Evolutionary conservation across 2,797 vertebrate species (phyloP).

Genomic region (Rhinoraja longicauda): DNA sequence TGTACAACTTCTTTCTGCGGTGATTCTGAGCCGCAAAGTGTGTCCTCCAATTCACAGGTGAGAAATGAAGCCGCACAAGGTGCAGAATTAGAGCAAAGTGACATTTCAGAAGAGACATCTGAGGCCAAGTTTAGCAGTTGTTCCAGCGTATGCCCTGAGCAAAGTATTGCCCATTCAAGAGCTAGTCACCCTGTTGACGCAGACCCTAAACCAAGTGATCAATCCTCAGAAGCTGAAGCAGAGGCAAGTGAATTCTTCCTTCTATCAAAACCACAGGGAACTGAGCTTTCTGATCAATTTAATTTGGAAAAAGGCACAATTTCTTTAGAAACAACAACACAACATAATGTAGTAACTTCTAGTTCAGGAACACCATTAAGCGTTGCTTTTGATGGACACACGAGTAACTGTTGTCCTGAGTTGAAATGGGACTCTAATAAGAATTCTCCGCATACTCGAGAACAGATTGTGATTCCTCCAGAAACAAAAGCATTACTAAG

Average conservation of each 20-base stretch:
- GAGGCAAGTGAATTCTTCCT: background rate
- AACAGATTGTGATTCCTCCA: slow-evolving; percentile 6
- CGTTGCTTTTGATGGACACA: background rate
- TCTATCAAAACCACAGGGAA: background rate
- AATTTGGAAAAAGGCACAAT: background rate
- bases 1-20: background rate
- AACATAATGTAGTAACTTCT: background rate
- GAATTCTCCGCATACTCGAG: background rate
- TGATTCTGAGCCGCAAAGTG: slow-evolving; percentile 41
- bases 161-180: background rate
- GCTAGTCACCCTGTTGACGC: background rate
- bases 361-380: background rate
- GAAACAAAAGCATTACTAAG: background rate
- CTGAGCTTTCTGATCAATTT: slow-evolving; percentile 1
- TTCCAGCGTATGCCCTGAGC: background rate
- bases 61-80: slow-evolving; percentile 58
- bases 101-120: slow-evolving; percentile 45
- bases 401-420: background rate
- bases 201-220: background rate
- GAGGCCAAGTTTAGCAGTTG: background rate
- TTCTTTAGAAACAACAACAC: background rate
- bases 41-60: slow-evolving; percentile 42
- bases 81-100: slow-evolving; percentile 52
- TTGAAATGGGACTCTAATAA: background rate
- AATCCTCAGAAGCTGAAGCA: background rate